Conservation (phyloP, 2,797 vertebrate species). For the Alfaro cultratus region DNA sequence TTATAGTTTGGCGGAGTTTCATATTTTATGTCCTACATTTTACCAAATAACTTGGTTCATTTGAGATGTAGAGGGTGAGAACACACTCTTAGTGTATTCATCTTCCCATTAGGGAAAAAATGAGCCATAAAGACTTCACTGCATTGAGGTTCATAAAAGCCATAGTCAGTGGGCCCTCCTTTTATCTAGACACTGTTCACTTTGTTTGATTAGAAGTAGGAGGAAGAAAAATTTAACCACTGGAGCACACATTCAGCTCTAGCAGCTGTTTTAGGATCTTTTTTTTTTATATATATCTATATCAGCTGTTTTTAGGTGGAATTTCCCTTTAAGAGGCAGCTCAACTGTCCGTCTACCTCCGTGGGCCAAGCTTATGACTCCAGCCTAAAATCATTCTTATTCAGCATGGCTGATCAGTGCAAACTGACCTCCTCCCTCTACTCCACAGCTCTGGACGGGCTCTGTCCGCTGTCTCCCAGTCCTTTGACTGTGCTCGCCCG, state of each 20-base stretch:
- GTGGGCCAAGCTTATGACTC: constrained; percentile 27
- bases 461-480: constrained; percentile 20
- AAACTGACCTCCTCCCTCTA: constrained; percentile 21
- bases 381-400: constrained; percentile 29
- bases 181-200: not conserved
- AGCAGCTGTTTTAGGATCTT: constrained; percentile 11
- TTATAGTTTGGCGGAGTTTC: constrained; percentile 17
- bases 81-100: not conserved
- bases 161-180: not conserved
- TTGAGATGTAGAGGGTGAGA: constrained; percentile 2
- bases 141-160: not conserved
- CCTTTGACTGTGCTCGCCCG: constrained; percentile 14
- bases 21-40: constrained; percentile 24
- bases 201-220: constrained; percentile 1
- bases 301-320: constrained; percentile 23
- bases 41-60: constrained; percentile 21
- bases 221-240: constrained; percentile 8
- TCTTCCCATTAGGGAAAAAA: constrained; percentile 6
- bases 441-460: constrained; percentile 20
- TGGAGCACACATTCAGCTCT: constrained; percentile 1
- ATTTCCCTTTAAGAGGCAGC: constrained; percentile 54
- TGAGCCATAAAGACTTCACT: not conserved
- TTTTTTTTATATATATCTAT: not conserved
- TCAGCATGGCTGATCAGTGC: constrained; percentile 22
- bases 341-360: constrained; percentile 36